phyloP scores from a whole-genome alignment of 2,797 vertebrate genomes.

The Artibeus jamaicensis region DNA sequence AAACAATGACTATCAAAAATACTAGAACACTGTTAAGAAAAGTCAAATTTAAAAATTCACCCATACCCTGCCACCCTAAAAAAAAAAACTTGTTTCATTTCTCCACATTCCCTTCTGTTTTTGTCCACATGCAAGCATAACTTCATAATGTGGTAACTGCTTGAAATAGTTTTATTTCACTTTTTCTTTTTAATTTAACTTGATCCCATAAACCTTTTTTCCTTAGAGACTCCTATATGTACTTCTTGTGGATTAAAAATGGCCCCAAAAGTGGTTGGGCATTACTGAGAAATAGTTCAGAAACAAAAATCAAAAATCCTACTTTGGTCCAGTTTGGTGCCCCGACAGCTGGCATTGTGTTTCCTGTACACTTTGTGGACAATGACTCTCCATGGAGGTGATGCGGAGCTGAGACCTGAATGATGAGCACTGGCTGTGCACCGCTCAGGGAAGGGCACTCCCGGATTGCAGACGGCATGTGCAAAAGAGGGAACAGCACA shows the following conservation, averaged over 20 bases:
- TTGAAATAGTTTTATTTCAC: not conserved
- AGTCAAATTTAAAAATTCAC: not conserved
- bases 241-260: not conserved
- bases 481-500: not conserved
- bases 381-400: not conserved
- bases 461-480: not conserved
- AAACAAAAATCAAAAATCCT: not conserved
- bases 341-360: not conserved
- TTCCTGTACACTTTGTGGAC: not conserved
- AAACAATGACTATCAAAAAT: not conserved
- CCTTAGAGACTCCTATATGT: not conserved
- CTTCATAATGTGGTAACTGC: not conserved
- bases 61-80: not conserved
- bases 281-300: not conserved
- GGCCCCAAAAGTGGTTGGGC: not conserved
- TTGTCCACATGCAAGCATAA: not conserved
- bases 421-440: too few species aligned
- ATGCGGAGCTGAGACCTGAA: not conserved
- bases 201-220: not conserved
- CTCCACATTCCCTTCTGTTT: not conserved
- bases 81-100: slow-evolving; percentile 15
- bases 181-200: not conserved
- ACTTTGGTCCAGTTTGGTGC: not conserved
- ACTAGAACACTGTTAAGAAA: not conserved
- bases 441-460: not conserved